Conservation (phyloP, 2,888 invertebrate species). For the Limenitis camilla region DNA sequence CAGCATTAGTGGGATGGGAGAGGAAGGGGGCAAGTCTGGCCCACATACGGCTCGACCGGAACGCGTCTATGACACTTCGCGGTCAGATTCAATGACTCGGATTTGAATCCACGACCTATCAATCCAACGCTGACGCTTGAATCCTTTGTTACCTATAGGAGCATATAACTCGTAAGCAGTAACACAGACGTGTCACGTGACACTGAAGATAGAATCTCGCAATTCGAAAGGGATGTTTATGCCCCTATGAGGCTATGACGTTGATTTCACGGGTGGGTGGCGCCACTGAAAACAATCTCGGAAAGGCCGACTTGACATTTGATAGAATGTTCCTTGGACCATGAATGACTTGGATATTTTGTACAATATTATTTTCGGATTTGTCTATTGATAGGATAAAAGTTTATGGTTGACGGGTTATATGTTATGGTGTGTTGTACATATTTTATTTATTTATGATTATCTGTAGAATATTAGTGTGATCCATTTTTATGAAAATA, state of each 20-base stretch:
- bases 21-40: too few relatives aligned
- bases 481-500: too few relatives aligned
- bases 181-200: slow-evolving; percentile 25
- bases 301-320: slow-evolving; percentile 61
- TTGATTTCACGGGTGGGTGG: slow-evolving; percentile 58
- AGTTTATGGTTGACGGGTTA: not conserved
- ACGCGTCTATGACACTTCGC: too few relatives aligned
- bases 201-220: slow-evolving; percentile 37
- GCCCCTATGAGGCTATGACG: slow-evolving; percentile 39
- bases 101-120: too few relatives aligned
- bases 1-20: too few relatives aligned
- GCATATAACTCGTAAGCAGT: slow-evolving; percentile 27
- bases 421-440: not conserved
- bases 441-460: not conserved
- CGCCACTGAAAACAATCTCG: slow-evolving; percentile 48
- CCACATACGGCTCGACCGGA: too few relatives aligned
- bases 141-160: slow-evolving; percentile 8
- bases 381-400: slow-evolving; percentile 11
- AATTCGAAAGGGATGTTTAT: slow-evolving; percentile 46
- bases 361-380: slow-evolving; percentile 30
- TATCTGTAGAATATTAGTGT: too few relatives aligned
- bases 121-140: too few relatives aligned
- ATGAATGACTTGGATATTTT: slow-evolving; percentile 42
- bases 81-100: not conserved
- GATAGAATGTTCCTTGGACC: slow-evolving; percentile 60